These are phyloP conservation scores for Carassius carassius DNA, from an alignment of 2,113 vertebrate genomes.

Conservation along the genomic window DNA sequence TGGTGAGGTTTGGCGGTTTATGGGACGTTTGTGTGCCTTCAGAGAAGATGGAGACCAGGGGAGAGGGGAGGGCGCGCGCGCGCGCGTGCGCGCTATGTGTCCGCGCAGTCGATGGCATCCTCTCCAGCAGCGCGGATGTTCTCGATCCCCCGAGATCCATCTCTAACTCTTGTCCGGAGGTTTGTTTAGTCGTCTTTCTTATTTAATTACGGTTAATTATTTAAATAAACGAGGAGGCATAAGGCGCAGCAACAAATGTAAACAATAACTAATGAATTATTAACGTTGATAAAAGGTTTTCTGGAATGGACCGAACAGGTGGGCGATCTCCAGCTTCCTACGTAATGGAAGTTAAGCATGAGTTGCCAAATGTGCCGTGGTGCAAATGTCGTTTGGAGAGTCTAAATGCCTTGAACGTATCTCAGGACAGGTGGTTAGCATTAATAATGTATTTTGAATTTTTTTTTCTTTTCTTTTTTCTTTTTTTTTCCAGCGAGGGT, in stretches of 20 bases:
- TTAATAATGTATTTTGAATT: constrained; percentile 67
- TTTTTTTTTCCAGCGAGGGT: background rate
- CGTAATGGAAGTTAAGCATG: constrained; percentile 50
- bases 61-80: background rate
- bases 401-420: constrained; percentile 48
- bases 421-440: constrained; percentile 56
- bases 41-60: background rate
- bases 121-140: background rate
- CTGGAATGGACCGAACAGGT: constrained; percentile 65
- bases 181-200: constrained; percentile 25
- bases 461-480: constrained; percentile 60
- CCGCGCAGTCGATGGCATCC: background rate
- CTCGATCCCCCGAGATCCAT: background rate
- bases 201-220: constrained; percentile 68
- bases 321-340: constrained; percentile 46
- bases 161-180: constrained; percentile 19
- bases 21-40: constrained; percentile 5
- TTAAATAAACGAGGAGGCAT: constrained; percentile 57
- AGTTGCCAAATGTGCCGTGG: constrained; percentile 54
- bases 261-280: constrained; percentile 71
- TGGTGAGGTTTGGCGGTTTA: constrained; percentile 25
- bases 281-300: constrained; percentile 73
- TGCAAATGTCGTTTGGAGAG: constrained; percentile 57
- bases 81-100: background rate
- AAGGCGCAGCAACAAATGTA: constrained; percentile 58